A percentile compares a stretch with the other conserved stretches of the same genome.
phyloP scores from a whole-genome alignment of 1,140 invertebrate genomes.

The Drosophila serrata region DNA sequence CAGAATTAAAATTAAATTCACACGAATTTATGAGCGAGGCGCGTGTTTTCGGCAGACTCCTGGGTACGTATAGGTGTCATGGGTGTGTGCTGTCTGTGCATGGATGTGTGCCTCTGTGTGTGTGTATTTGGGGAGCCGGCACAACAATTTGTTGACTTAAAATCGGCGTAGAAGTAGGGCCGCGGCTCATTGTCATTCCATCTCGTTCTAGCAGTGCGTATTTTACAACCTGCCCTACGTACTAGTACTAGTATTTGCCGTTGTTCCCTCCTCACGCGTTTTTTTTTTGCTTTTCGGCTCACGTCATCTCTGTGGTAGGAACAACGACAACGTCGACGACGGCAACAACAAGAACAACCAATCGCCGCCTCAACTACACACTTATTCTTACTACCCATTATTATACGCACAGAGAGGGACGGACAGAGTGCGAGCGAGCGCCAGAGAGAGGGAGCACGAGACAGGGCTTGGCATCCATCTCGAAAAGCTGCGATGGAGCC shows the following conservation, averaged over 20 bases:
- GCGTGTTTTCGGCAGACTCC: constrained; percentile 54
- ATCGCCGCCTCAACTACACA: constrained; percentile 47
- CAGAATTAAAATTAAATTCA: constrained; percentile 70
- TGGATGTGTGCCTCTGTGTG: neutral
- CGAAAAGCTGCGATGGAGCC: constrained; percentile 39
- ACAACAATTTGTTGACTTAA: constrained; percentile 42
- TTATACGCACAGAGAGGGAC: constrained; percentile 45
- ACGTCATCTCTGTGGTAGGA: constrained; percentile 69
- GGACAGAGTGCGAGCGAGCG: constrained; percentile 15
- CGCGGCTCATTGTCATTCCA: constrained; percentile 16
- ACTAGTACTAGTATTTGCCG: constrained; percentile 32
- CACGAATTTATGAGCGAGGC: constrained; percentile 64
- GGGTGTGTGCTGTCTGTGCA: constrained; percentile 15
- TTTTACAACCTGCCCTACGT: constrained; percentile 38
- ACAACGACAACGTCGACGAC: constrained; percentile 17
- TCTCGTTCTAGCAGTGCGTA: constrained; percentile 24
- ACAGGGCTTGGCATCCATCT: constrained; percentile 53
- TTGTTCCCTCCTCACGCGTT: constrained; percentile 41
- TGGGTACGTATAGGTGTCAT: constrained; percentile 52
- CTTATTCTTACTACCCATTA: constrained; percentile 47
- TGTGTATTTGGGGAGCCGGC: constrained; percentile 44
- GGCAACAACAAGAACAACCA: constrained; percentile 54
- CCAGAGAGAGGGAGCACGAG: constrained; percentile 33
- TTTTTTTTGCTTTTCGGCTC: constrained; percentile 60
- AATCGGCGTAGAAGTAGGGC: constrained; percentile 24